Evolutionary conservation across 1,140 invertebrate species (phyloP), one percentile per base, ranked within the genome.

Genomic region (Agrilus planipennis): DNA sequence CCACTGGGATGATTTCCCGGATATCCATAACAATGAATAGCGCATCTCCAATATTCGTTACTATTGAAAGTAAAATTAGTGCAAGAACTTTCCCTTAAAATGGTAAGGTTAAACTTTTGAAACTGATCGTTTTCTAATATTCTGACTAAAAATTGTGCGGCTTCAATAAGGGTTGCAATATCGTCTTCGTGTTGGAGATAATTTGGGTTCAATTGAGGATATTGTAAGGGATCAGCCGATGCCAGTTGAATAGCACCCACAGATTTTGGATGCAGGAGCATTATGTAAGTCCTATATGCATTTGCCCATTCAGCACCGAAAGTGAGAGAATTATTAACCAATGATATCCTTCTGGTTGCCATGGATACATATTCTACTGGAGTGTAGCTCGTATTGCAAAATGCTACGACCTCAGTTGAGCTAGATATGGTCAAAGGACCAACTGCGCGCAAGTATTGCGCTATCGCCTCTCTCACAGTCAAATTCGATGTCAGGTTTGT

Each of bases 371-470:
- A n/a, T n/a, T n/a, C n/a, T n/a, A n/a, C n/a, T n/a, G n/a, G n/a
- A n/a, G n/a, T n/a, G n/a, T n/a, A n/a, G n/a, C n/a, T 90, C 0
- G 89, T 92, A 34, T 89, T 89, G 11, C 91, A 79, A 60, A 89
- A 94, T 1, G 77, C 89, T 3, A 93, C 55, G 2, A 87, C 89
- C n/a, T n/a, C 23, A 6, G n/a, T 25, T n/a, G 6, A 6, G 6
- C n/a, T 7, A 25, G 23, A 25, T n/a, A 25, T 7, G n/a, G 23
- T 39, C 34, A 45, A 44, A 22, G 34, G 43, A 42, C 44, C 55
- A 44, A 21, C 49, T 49, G 52, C 49, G 14, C 45, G 19, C 14
- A 51, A 21, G 32, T 36, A 48, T 19, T 48, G 37, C 12, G n/a
- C 10, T 19, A 51, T 38, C n/a, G 45, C 21, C 21, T 46, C 32